Base-by-base conservation (phyloP, 2,113 vertebrate genomes). In the Pagrus major region DNA sequence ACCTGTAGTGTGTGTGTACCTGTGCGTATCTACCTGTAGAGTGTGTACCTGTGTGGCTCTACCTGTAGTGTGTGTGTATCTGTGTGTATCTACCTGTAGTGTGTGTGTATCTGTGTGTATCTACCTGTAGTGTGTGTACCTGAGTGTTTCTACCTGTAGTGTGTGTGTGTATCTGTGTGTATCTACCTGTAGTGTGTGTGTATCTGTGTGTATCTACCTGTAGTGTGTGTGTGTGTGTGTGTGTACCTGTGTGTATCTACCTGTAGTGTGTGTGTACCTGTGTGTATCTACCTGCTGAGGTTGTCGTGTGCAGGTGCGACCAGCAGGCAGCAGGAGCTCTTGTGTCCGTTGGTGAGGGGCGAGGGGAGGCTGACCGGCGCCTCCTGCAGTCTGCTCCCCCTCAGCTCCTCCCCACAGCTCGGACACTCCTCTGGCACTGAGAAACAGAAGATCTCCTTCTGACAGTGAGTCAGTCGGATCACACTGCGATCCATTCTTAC, bases 391-490 rank as follows among this genome's bases (percentile, higher is more conserved):
- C 91, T 88, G 71, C 91, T 74, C 0, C 84, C 89, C 4, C 82
- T 90, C 75, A 97, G 72, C 1, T 82, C 75, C 27, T 85, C 82
- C 0, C 89, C 91, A 66, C 97, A 98, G 37, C 93, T 88, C 0
- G 97, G 97, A 75, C 97, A 98, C 60, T 80, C 15, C 12, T 80
- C 76, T 0, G 96, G 97, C 2, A 95, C 86, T 0, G 80, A 88
- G 58, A 94, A 95, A 47, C 96, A 94, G 90, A 96, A 97, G 88
- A 98, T 94, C 64, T 89, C 83, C 84, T 91, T 94, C 20, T 89
- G 63, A 44, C 97, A 98, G 88, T 98, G 97, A 68, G 56, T 92
- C 84, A 97, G 91, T 3, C 91, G 93, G 67, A 98, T 82, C n/a
- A 98, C 67, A 1, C 76, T 81, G 47, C 39, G 75, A 64, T 86